Conservation (phyloP, 2,797 vertebrate genomes). For the Cynopterus sphinx region DNA sequence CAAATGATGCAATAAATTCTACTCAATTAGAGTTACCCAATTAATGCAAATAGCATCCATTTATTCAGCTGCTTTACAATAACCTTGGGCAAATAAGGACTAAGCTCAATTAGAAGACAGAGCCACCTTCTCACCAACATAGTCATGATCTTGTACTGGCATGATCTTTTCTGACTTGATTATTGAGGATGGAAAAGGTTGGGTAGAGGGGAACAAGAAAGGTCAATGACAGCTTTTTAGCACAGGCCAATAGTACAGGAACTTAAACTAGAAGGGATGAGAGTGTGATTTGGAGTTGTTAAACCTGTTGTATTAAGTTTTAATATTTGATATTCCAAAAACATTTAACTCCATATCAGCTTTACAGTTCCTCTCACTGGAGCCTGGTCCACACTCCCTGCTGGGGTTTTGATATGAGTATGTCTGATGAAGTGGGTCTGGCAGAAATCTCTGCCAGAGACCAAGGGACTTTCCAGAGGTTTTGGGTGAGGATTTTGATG, state of each 20-base stretch:
- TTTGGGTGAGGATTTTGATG: neutral
- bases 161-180: neutral
- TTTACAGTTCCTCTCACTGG: neutral
- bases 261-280: neutral
- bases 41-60: neutral
- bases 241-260: neutral
- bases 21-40: neutral
- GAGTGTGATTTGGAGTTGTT: neutral
- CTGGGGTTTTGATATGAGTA: neutral
- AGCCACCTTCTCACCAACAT: neutral
- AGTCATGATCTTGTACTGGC: neutral
- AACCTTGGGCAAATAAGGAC: neutral
- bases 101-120: neutral
- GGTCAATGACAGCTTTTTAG: neutral
- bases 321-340: neutral
- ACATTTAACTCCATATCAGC: neutral
- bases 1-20: neutral
- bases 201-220: neutral
- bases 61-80: neutral
- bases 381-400: neutral
- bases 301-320: neutral
- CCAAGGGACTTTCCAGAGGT: neutral
- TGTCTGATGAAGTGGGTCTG: neutral
- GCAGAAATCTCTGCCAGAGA: neutral
- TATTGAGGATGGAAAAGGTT: neutral